Base-by-base conservation (phyloP, 1,140 invertebrate genomes). In the Hestina assimilis region DNA sequence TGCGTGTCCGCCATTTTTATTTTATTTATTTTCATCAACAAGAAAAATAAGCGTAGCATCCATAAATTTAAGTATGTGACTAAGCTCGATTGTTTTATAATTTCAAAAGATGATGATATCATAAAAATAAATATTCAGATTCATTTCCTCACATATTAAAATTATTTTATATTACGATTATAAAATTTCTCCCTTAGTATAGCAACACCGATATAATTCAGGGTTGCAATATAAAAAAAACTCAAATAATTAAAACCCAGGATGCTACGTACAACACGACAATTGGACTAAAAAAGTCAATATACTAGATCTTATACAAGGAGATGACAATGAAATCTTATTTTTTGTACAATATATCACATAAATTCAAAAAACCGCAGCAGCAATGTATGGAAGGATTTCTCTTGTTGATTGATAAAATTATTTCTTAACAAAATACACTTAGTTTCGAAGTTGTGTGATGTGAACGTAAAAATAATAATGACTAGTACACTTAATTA, bases 261-360 rank as follows among this genome's bases (percentile, higher is more conserved):
- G 48, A 29, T 45, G 35, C 29, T 26, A 51, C 60, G 52, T 43
- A 14, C 43, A 61, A 69, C 57, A 45, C 47, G 55, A 57, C 51
- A 69, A 66, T 59, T 72, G 55, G 65, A 75, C 66, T 71, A 76
- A 75, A 80, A n/a, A 71, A 51, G 75, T 72, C 69, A 75, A 76
- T 76, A 72, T 72, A 77, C 66, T 79, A 76, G 59, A 70, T 55
- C n/a, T 65, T 69, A 62, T 62, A 78, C 53, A 73, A 75, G 56
- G 61, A 72, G 76, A 79, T 78, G 70, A 80, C 66, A 57, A 48
- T 33, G 7, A 23, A 42, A 57, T 62, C 47, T 80, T 65, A 68
- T 66, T 69, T n/a, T 69, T 85, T 86, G 79, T 83, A 83, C 79
- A 82, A 70, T 79, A 74, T 86, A 83, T 83, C 83, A 83, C 80